Evolutionary conservation across 1,140 invertebrate genomes (phyloP).

Genomic region (Sesamia nonagrioides): DNA sequence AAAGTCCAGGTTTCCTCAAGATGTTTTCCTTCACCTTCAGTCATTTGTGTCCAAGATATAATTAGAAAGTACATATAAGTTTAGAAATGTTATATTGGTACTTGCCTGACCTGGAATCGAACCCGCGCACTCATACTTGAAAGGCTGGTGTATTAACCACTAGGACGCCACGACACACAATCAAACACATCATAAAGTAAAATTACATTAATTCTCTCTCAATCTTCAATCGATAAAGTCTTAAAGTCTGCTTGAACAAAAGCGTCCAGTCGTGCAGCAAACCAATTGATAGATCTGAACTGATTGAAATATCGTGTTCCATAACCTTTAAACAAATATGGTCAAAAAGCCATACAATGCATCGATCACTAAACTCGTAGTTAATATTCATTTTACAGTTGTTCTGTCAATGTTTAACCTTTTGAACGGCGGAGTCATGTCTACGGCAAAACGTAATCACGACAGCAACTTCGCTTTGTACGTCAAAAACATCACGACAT

Average conservation of each 20-base stretch:
- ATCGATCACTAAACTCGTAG: slow-evolving; percentile 38
- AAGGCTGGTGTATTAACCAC: too few species aligned
- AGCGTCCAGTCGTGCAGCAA: neutral
- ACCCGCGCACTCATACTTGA: too few species aligned
- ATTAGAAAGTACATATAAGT: too few species aligned
- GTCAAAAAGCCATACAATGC: slow-evolving; percentile 40
- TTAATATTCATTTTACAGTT: slow-evolving; percentile 44
- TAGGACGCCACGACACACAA: too few species aligned
- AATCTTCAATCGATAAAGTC: neutral
- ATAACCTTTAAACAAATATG: slow-evolving; percentile 39
- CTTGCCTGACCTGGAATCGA: too few species aligned
- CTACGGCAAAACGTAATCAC: slow-evolving; percentile 44
- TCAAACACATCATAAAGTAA: neutral
- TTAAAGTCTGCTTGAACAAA: neutral
- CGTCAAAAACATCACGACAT: slow-evolving; percentile 47
- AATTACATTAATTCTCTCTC: too few species aligned
- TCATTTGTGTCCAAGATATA: too few species aligned
- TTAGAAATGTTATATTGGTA: too few species aligned
- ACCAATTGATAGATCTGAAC: slow-evolving; percentile 21
- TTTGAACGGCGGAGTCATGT: slow-evolving; percentile 36
- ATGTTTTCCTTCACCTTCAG: too few species aligned
- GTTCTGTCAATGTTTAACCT: slow-evolving; percentile 47
- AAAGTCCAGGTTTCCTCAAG: too few species aligned
- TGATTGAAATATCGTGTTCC: slow-evolving; percentile 26
- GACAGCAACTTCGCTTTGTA: slow-evolving; percentile 37